phyloP scores from a whole-genome alignment of 1,140 invertebrate genomes.

The Meloidogyne chitwoodi region DNA sequence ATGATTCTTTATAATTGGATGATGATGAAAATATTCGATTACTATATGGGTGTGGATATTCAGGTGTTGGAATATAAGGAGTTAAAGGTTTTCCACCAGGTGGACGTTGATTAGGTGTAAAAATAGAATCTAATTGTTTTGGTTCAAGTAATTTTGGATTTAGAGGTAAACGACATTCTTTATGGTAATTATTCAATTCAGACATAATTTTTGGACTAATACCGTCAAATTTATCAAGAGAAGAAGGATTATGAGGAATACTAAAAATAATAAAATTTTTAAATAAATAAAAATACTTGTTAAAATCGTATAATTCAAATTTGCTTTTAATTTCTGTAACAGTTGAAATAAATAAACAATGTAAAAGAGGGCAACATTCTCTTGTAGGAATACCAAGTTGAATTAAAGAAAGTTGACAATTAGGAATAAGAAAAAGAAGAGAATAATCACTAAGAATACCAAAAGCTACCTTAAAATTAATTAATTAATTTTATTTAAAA shows the following conservation, averaged over 20 bases:
- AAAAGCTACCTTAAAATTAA: constrained; percentile 4
- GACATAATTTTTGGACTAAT: neutral
- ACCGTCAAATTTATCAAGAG: neutral
- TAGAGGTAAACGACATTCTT: neutral
- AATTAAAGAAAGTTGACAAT: neutral
- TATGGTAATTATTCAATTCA: neutral
- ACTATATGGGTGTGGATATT: neutral
- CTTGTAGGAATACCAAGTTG: neutral
- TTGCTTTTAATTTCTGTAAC: neutral
- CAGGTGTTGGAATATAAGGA: constrained; percentile 8
- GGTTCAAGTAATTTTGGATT: neutral
- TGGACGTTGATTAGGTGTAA: neutral
- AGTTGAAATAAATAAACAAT: constrained; percentile 6
- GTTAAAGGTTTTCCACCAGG: constrained; percentile 1
- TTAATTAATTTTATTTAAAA: neutral
- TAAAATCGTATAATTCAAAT: neutral
- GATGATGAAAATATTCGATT: neutral
- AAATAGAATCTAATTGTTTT: neutral
- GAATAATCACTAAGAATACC: neutral
- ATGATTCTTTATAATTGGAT: neutral
- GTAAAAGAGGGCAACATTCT: constrained; percentile 2
- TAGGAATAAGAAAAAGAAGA: constrained; percentile 4
- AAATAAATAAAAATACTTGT: neutral
- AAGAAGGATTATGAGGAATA: neutral
- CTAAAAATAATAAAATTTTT: neutral